Evolutionary conservation across 1,140 invertebrate species (phyloP).

Genomic region (Oedothorax gibbosus): DNA sequence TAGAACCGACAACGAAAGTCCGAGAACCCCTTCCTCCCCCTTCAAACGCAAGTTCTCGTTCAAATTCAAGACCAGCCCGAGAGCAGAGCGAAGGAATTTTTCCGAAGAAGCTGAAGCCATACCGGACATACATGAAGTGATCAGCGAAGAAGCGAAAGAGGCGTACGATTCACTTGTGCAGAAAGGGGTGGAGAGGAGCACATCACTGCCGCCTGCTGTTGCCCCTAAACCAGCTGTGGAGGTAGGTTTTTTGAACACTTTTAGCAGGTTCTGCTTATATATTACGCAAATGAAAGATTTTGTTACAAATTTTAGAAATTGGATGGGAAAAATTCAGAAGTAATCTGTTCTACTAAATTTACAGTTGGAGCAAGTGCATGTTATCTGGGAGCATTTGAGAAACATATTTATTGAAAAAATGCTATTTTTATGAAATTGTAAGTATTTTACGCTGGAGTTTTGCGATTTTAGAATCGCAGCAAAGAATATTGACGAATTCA

Average conservation of each 20-base stretch:
- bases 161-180: conserved; percentile 93
- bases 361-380: too few species aligned
- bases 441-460: too few species aligned
- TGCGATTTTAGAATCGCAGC: too few species aligned
- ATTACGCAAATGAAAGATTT: too few species aligned
- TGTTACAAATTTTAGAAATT: too few species aligned
- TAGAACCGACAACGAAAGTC: conserved; percentile 71
- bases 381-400: too few species aligned
- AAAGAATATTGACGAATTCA: too few species aligned
- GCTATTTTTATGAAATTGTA: too few species aligned
- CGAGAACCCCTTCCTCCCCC: conserved; percentile 80
- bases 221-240: conserved; percentile 39
- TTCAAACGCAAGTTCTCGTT: conserved; percentile 88
- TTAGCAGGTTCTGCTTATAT: too few species aligned
- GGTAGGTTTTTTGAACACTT: neutral
- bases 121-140: conserved; percentile 74
- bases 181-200: conserved; percentile 66
- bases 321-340: too few species aligned
- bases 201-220: conserved; percentile 18
- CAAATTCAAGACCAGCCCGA: conserved; percentile 78
- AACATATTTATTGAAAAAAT: too few species aligned
- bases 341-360: too few species aligned
- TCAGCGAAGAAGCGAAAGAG: conserved; percentile 79
- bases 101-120: conserved; percentile 90
- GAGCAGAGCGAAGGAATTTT: conserved; percentile 83